Base-by-base conservation (phyloP, 1,140 invertebrate genomes). In the Scaptomyza montana region DNA sequence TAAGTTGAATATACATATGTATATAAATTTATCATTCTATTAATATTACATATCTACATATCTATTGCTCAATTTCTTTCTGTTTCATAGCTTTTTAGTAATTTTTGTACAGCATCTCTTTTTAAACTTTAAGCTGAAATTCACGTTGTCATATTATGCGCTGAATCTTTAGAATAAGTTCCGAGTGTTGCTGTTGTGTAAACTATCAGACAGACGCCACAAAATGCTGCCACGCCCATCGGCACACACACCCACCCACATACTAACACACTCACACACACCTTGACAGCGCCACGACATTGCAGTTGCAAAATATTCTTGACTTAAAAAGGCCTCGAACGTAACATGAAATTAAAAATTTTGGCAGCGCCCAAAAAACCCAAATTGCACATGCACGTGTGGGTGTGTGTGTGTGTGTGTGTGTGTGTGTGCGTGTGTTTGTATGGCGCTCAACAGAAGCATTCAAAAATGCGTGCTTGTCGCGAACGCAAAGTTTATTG, bases 401-500 rank as follows among this genome's bases (percentile, higher is more conserved):
- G 25, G 19, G n/a, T n/a, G n/a, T n/a, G n/a, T n/a, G n/a, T n/a
- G n/a, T n/a, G 41, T 30, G 8, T 30, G 25, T 49, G 51, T 49
- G 45, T 41, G 9, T 25, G 43, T 33, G 16, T 10, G 46, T 59
- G 21, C 50, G 36, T 28, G 3, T 28, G 41, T 55, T 56, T 16
- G 28, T 65, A 64, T 53, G 59, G 56, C 25, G 80, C 75, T 82
- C 75, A 78, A 82, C 79, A 71, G 79, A 70, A 81, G 79, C 65
- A 75, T 82, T 78, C 79, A 82, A 81, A 81, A 75, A 82, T 82
- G 79, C 75, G 75, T 75, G 68, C 80, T 67, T 82, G 75, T 82
- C 79, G 79, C 79, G 65, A 51, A 62, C 70, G 33, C 63, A 81
- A 82, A 82, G 79, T 81, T 82, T 81, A 82, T 81, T 82, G 79